Percentiles rank a stretch among this genome's conserved stretches.
These are phyloP conservation scores for Erethizon dorsatum DNA, from an alignment of 2,797 vertebrate genomes.

Conservation along the genomic window DNA sequence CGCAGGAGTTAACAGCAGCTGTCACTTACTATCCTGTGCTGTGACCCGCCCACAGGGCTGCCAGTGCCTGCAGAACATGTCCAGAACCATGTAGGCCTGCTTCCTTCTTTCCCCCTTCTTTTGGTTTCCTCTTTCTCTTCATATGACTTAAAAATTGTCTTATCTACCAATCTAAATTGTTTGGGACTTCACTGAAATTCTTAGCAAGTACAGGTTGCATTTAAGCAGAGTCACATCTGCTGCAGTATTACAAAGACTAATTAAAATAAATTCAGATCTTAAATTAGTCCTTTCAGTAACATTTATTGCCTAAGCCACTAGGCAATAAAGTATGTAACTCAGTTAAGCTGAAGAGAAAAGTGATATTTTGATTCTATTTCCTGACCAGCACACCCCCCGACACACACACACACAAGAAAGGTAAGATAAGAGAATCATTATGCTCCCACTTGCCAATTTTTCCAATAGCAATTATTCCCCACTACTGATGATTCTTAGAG, in stretches of 20 bases:
- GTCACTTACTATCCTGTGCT: constrained; percentile 87
- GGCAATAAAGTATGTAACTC: constrained; percentile 86
- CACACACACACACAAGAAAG: constrained; percentile 9
- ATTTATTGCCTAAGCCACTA: constrained; percentile 87
- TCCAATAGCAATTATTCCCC: background rate
- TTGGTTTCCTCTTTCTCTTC: constrained; percentile 53
- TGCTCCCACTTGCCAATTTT: background rate
- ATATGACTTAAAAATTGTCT: constrained; percentile 60
- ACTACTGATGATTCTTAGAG: background rate
- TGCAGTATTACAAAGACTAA: constrained; percentile 88
- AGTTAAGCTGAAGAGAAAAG: constrained; percentile 84
- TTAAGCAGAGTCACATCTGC: constrained; percentile 88
- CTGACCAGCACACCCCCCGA: constrained; percentile 40
- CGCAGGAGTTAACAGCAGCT: constrained; percentile 89
- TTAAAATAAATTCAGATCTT: constrained; percentile 90
- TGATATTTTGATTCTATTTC: constrained; percentile 78
- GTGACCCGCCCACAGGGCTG: constrained; percentile 68
- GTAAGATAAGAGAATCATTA: background rate
- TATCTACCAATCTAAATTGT: constrained; percentile 78
- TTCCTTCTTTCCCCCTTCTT: constrained; percentile 28
- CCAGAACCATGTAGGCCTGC: constrained; percentile 72
- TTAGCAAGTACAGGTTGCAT: constrained; percentile 83
- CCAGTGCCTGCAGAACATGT: constrained; percentile 62
- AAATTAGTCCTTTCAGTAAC: constrained; percentile 89
- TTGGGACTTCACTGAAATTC: constrained; percentile 89